A percentile compares a stretch with the other conserved stretches of the same genome.
Conservation (phyloP, 2,888 invertebrate species). For the Drosophila longiperda region DNA sequence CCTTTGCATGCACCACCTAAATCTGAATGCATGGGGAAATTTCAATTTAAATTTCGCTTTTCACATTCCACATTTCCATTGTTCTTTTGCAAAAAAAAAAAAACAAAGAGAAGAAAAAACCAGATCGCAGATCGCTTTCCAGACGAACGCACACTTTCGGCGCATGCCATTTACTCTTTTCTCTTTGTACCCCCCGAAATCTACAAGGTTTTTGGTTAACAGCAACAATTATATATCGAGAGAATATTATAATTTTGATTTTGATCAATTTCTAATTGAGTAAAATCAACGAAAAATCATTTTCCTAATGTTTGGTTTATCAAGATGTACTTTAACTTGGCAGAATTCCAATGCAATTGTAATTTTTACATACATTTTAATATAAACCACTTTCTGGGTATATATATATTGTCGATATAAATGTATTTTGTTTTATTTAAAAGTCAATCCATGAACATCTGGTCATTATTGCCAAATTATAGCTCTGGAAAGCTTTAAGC, state of each 20-base stretch:
- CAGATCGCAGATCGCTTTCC: conserved; percentile 53
- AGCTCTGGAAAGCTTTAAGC: background rate
- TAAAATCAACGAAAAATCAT: background rate
- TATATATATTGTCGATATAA: background rate
- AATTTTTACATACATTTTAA: background rate
- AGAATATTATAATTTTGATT: background rate
- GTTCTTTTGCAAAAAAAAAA: conserved; percentile 18
- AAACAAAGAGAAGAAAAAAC: background rate
- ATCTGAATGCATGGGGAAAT: conserved; percentile 45
- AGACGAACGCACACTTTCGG: conserved; percentile 64
- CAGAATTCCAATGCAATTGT: no score
- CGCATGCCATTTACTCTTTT: conserved; percentile 49
- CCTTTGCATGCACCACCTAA: conserved; percentile 42
- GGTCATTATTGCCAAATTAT: background rate
- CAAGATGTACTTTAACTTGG: no score
- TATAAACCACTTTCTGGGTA: no score
- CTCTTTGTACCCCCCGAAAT: background rate
- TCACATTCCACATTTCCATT: conserved; percentile 34
- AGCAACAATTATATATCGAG: background rate
- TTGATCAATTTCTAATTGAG: background rate
- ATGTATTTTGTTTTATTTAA: background rate
- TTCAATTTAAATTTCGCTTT: conserved; percentile 46
- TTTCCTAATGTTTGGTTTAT: background rate
- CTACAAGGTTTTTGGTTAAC: background rate
- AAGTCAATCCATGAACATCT: background rate